Evolutionary conservation across 1,140 invertebrate genomes (phyloP).

Genomic region (Magallana gigas): DNA sequence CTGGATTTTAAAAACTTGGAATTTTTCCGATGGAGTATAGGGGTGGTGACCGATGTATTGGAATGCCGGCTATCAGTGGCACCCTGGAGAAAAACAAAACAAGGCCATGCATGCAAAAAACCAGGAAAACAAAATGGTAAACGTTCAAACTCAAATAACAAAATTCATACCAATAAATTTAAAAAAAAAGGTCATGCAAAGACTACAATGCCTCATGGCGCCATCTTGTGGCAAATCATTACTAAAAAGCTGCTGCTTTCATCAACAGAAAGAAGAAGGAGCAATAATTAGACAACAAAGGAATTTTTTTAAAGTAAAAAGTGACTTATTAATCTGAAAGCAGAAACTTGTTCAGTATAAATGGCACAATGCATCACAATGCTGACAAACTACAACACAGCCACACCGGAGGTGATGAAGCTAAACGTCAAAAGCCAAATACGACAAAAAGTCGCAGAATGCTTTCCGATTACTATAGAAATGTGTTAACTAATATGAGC

Average conservation of each 20-base stretch:
- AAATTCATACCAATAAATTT: constrained; percentile 29
- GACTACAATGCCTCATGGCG: not conserved
- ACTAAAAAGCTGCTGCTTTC: constrained; percentile 20
- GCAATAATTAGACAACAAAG: too few relatives aligned
- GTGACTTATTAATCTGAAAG: not conserved
- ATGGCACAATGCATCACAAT: constrained; percentile 3
- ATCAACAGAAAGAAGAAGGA: too few relatives aligned
- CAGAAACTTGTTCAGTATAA: not conserved
- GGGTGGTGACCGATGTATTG: constrained; percentile 67
- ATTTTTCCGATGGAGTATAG: constrained; percentile 76
- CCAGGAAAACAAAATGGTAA: constrained; percentile 10
- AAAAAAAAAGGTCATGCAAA: constrained; percentile 33
- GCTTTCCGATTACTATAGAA: not conserved
- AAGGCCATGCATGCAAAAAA: constrained; percentile 50
- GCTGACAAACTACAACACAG: not conserved
- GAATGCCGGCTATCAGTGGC: constrained; percentile 60
- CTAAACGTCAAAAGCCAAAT: not conserved
- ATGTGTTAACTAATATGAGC: not conserved
- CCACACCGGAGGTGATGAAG: constrained; percentile 1
- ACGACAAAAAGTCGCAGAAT: too few relatives aligned
- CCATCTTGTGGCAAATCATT: not conserved
- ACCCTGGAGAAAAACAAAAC: constrained; percentile 59
- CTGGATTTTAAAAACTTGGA: constrained; percentile 75
- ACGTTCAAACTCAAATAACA: constrained; percentile 25
- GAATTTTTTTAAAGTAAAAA: too few relatives aligned